Evolutionary conservation across 2,113 vertebrate species (phyloP).

Genomic region (Odobenus rosmarus): DNA sequence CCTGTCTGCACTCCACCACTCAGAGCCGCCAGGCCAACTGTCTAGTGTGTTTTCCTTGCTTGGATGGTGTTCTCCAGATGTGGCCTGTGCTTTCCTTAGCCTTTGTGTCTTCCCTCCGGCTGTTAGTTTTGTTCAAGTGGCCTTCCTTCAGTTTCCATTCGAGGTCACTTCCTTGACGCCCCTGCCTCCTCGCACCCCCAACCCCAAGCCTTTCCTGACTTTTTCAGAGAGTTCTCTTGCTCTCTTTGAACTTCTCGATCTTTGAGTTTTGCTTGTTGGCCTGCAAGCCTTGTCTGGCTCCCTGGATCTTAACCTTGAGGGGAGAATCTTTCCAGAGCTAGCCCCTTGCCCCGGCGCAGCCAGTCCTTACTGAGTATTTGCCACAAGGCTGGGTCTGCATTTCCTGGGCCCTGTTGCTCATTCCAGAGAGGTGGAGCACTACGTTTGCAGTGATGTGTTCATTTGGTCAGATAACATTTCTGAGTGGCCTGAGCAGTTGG

Average conservation of each 20-base stretch:
- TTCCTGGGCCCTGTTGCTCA: neutral
- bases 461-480: neutral
- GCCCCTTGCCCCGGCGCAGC: accelerated
- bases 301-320: neutral
- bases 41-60: neutral
- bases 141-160: neutral
- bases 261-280: neutral
- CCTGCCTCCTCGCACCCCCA: neutral
- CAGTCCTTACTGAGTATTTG: neutral
- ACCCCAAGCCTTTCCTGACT: neutral
- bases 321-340: neutral
- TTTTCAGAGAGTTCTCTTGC: neutral
- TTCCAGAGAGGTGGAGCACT: neutral
- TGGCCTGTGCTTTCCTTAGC: neutral
- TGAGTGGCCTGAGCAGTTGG: neutral
- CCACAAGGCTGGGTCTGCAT: neutral
- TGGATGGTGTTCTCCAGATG: neutral
- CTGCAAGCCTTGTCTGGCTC: accelerated
- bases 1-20: accelerated
- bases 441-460: neutral
- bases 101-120: neutral
- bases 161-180: neutral
- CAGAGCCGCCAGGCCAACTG: neutral
- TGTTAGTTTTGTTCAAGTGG: too few relatives aligned
- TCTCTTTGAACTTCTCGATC: neutral